Evolutionary conservation across 2,113 vertebrate species (phyloP).

Genomic region (Osmerus eperlanus): DNA sequence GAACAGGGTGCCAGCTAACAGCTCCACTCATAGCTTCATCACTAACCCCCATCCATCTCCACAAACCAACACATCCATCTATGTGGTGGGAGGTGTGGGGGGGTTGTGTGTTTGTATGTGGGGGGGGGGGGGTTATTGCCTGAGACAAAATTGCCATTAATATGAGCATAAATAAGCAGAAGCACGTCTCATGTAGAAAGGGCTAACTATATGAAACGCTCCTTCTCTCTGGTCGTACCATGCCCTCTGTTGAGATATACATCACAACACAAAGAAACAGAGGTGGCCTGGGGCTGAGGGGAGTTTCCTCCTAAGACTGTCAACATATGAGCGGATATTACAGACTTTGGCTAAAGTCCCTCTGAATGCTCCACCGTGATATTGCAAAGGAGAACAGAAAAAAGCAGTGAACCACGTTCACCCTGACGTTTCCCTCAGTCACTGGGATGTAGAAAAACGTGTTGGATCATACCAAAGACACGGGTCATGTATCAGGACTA

Average conservation of each 20-base stretch:
- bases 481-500: too few species aligned
- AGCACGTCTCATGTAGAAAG: conserved; percentile 19
- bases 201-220: neutral
- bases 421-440: too few species aligned
- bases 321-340: conserved; percentile 68
- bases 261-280: conserved; percentile 27
- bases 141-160: neutral
- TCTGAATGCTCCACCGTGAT: conserved; percentile 19
- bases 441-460: too few species aligned
- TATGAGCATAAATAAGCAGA: conserved; percentile 20
- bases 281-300: conserved; percentile 34
- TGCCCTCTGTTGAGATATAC: conserved; percentile 22
- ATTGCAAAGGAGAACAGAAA: conserved; percentile 19
- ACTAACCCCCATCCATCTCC: conserved; percentile 13
- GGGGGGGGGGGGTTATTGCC: neutral
- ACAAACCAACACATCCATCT: neutral
- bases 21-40: conserved; percentile 31
- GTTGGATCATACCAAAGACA: too few species aligned
- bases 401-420: neutral
- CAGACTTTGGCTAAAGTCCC: conserved; percentile 42
- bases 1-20: conserved; percentile 38
- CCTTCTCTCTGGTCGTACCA: conserved; percentile 1
- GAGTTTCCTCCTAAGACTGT: conserved; percentile 53
- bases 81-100: too few species aligned
- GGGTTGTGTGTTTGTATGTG: neutral